Base-by-base conservation (phyloP, 2,797 vertebrate genomes). In the Pteropus rufus region DNA sequence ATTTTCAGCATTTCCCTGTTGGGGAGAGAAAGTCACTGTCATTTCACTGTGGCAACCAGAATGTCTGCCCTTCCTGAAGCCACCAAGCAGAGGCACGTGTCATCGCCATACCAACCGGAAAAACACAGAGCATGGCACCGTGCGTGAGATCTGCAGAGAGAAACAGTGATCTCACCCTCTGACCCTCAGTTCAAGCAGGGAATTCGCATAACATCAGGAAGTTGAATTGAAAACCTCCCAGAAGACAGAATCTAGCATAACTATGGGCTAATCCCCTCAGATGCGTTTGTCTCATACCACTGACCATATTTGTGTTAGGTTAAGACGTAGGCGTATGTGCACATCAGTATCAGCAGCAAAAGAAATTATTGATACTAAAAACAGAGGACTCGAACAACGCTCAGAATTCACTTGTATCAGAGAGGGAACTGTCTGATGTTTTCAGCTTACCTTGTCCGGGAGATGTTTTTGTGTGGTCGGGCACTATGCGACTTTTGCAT, bases 361-460 rank as follows among this genome's bases (percentile, higher is more conserved):
- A n/a, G 79, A 34, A 14, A 1, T 6, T 26, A 0, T 5, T 31
- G 64, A 39, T 0, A 0, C 24, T 11, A 0, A 18, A 19, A 23
- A 23, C 5, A 0, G 36, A 75, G 67, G 29, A 15, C 16, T 15
- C 36, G 41, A 19, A 5, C 12, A 2, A 0, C 4, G 3, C 62
- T 49, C 29, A 19, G 54, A 23, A 31, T 4, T 19, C 54, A 1
- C 36, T 10, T 1, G n/a, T 4, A 8, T 6, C 0, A 9, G 60
- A 36, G 41, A 44, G 8, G 19, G 89, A 23, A 3, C 16, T 1
- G 10, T 16, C 19, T 8, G 1, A 12, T 1, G 58, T 36, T 39
- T 29, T 16, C 73, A 24, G 1, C 46, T 3, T 8, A 0, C 19
- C 82, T 1, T 3, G 8, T 19, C 46, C 14, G 52, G 39, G 0